Base-by-base conservation (phyloP, 2,888 invertebrate genomes). In the Macrophya annulata region DNA sequence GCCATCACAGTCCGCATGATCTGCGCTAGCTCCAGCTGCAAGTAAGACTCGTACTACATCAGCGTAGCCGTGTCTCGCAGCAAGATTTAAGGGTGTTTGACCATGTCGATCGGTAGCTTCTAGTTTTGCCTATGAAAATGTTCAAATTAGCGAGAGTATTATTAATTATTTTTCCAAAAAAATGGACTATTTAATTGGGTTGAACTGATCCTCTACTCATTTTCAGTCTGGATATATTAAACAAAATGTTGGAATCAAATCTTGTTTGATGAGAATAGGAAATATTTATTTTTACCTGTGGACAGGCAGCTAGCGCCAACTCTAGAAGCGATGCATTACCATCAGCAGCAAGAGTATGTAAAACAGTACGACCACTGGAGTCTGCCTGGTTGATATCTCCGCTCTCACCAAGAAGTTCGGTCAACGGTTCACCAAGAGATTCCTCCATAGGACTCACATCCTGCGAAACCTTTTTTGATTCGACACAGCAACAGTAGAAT, bases 31-130 rank as follows among this genome's bases (percentile, higher is more conserved):
- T 25, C 96, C 96, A 15, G 95, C 95, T 86, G 95, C 95, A 0
- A 95, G 90, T 72, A 96, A 93, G 79, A 97, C 94, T 89, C 95
- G 95, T 0, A 97, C 97, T 3, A 97, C 96, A 86, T 96, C 95
- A 3, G 95, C 94, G 87, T 97, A 96, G 0, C 97, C 96, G 86
- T 98, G 97, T 31, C 97, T 95, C 0, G 98, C 97, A 8, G 98
- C 98, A 72, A 97, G 95, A 93, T 98, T 98, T 85, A 99, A 94
- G 0, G 98, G 97, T 3, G 98, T 97, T 92, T 98, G 97, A 6
- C 98, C 98, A 85, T 97, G 96, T 37, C 96, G 95, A 92, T 98
- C 97, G 65, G 95, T 94, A 0, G 95, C 95, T 88, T 96, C 96
- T 31, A 96, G 94, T 74, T 93, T 93, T 12, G 93, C 93, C 93